phyloP scores from a whole-genome alignment of 2,888 invertebrate species.

The Mamestra brassicae region DNA sequence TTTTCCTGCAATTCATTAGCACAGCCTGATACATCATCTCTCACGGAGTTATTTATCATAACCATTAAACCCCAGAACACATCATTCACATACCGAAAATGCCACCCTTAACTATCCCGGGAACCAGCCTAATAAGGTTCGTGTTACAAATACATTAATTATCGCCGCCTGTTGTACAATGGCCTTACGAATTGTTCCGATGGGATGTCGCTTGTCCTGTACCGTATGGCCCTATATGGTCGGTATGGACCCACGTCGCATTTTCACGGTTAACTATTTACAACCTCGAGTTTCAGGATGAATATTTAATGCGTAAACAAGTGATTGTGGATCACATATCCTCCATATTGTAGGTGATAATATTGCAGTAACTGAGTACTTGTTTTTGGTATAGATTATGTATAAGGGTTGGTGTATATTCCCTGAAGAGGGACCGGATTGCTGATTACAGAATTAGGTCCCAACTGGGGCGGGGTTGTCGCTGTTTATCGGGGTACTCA shows the following conservation, averaged over 20 bases:
- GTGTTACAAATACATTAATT: constrained; percentile 81
- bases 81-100: constrained; percentile 49
- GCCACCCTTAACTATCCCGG: constrained; percentile 52
- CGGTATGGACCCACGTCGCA: constrained; percentile 54
- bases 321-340: constrained; percentile 52
- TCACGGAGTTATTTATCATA: constrained; percentile 40
- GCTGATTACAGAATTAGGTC: constrained; percentile 51
- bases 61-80: constrained; percentile 33
- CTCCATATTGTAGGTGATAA: constrained; percentile 66
- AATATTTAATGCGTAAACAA: constrained; percentile 61
- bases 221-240: constrained; percentile 46
- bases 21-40: neutral
- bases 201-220: constrained; percentile 63
- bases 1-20: constrained; percentile 28
- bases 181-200: constrained; percentile 69
- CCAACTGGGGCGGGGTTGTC: constrained; percentile 9
- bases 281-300: constrained; percentile 56
- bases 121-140: constrained; percentile 73
- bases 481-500: constrained; percentile 40
- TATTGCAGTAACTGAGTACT: constrained; percentile 35
- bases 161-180: constrained; percentile 64
- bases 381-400: constrained; percentile 43
- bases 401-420: constrained; percentile 44
- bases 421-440: constrained; percentile 44
- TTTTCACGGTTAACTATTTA: constrained; percentile 72